A percentile compares a stretch with the other conserved stretches of the same genome.
phyloP scores from a whole-genome alignment of 2,888 invertebrate genomes.

The Thelaira solivaga region DNA sequence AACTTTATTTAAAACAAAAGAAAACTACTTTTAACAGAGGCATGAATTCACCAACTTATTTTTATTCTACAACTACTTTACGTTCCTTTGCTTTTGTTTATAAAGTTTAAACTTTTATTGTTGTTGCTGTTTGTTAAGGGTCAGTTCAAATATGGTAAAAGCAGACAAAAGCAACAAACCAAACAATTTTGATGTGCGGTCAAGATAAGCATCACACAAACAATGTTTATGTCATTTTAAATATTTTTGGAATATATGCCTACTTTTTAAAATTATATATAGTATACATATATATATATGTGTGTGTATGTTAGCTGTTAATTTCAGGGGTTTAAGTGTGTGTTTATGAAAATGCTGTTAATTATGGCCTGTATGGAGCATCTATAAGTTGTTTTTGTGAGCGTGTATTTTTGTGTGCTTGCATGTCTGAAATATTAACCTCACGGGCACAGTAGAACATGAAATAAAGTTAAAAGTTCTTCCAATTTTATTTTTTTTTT shows the following conservation, averaged over 20 bases:
- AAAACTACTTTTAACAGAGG: not conserved
- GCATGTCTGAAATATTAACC: slow-evolving; percentile 50
- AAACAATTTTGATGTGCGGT: slow-evolving; percentile 58
- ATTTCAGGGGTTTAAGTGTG: not conserved
- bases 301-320: not conserved
- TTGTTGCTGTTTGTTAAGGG: not conserved
- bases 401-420: not conserved
- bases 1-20: slow-evolving; percentile 37
- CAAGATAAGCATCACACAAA: slow-evolving; percentile 57
- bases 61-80: not conserved
- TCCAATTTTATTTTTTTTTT: not conserved
- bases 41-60: not conserved
- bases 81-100: not conserved
- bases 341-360: not conserved
- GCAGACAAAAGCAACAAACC: slow-evolving; percentile 27
- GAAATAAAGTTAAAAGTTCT: slow-evolving; percentile 46
- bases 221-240: slow-evolving; percentile 54
- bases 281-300: too few species aligned
- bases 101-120: slow-evolving; percentile 13
- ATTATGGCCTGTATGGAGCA: slow-evolving; percentile 8
- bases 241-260: slow-evolving; percentile 40
- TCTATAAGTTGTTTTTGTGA: not conserved
- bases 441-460: slow-evolving; percentile 47
- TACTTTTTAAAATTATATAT: not conserved
- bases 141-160: slow-evolving; percentile 3